These are phyloP conservation scores for Karalla daura DNA, from an alignment of 2,797 vertebrate species.

Conservation along the genomic window DNA sequence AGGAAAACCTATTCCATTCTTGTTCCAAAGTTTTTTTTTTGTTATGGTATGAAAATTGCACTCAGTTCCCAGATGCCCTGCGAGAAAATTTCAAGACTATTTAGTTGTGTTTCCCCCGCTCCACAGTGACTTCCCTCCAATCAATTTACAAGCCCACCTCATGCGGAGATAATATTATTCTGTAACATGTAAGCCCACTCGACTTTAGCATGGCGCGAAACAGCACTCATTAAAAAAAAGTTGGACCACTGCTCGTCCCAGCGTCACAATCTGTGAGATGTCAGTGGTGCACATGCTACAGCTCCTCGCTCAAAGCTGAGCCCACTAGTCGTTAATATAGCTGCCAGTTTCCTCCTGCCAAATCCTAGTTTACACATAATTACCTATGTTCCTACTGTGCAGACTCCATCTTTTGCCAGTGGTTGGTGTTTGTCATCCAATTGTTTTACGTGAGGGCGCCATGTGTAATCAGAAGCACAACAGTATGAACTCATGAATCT, in stretches of 20 bases:
- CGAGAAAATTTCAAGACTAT: background rate
- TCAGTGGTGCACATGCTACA: slow-evolving; percentile 37
- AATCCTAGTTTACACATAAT: slow-evolving; percentile 65
- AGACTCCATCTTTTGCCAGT: slow-evolving; percentile 57
- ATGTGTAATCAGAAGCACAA: slow-evolving; percentile 63
- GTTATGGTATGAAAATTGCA: slow-evolving; percentile 9
- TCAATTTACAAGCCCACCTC: slow-evolving; percentile 10
- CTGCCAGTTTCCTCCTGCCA: slow-evolving; percentile 57
- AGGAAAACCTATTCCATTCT: background rate
- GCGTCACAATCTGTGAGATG: slow-evolving; percentile 36
- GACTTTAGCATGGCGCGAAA: slow-evolving; percentile 25
- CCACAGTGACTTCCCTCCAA: slow-evolving; percentile 2
- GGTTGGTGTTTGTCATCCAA: slow-evolving; percentile 52
- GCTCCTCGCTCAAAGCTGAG: slow-evolving; percentile 35
- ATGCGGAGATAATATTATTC: slow-evolving; percentile 8
- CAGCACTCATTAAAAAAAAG: slow-evolving; percentile 24
- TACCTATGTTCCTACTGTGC: slow-evolving; percentile 59
- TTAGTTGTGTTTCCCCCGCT: background rate
- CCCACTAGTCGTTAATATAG: slow-evolving; percentile 44
- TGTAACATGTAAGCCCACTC: slow-evolving; percentile 15
- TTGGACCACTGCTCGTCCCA: slow-evolving; percentile 19
- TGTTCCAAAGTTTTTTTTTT: background rate
- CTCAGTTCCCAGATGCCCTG: background rate
- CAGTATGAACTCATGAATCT: slow-evolving; percentile 53
- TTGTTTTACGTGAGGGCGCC: slow-evolving; percentile 65